A percentile compares a stretch with the other conserved stretches of the same genome.
phyloP scores from a whole-genome alignment of 2,888 invertebrate genomes.

The Folsomia candida region DNA sequence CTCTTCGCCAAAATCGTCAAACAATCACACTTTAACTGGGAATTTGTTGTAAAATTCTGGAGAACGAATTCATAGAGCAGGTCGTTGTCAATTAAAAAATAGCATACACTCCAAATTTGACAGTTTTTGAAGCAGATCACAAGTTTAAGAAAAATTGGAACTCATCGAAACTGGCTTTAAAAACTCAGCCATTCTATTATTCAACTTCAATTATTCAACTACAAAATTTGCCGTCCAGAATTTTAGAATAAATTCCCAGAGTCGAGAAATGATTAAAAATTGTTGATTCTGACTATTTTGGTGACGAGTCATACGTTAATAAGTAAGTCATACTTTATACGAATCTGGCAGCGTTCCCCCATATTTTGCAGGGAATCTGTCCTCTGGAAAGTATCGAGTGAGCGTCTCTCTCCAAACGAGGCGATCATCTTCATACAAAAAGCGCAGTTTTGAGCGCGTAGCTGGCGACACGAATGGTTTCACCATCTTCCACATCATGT shows the following conservation, averaged over 20 bases:
- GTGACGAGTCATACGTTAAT: no score
- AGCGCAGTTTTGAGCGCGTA: conserved; percentile 25
- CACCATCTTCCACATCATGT: conserved; percentile 24
- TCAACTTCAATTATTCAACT: neutral
- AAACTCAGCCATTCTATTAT: neutral
- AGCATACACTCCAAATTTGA: no score
- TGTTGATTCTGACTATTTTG: no score
- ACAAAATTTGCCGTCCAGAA: no score
- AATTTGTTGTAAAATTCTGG: no score
- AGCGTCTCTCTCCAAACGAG: conserved; percentile 26
- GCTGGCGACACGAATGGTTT: conserved; percentile 16
- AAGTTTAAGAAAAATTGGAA: no score
- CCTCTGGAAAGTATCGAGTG: neutral
- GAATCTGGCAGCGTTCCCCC: conserved; percentile 9
- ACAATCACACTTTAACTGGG: no score
- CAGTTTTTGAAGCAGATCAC: no score
- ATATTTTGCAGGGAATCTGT: conserved; percentile 26
- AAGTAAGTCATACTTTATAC: neutral
- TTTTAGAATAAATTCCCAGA: no score
- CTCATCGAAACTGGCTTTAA: neutral
- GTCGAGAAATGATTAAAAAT: no score
- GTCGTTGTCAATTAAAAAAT: no score
- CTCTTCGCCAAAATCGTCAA: neutral
- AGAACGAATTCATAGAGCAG: no score
- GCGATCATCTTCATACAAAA: conserved; percentile 7